Evolutionary conservation across 2,888 invertebrate species (phyloP), one percentile per base, ranked within the genome.

Genomic region (Drosophila basisetae): DNA sequence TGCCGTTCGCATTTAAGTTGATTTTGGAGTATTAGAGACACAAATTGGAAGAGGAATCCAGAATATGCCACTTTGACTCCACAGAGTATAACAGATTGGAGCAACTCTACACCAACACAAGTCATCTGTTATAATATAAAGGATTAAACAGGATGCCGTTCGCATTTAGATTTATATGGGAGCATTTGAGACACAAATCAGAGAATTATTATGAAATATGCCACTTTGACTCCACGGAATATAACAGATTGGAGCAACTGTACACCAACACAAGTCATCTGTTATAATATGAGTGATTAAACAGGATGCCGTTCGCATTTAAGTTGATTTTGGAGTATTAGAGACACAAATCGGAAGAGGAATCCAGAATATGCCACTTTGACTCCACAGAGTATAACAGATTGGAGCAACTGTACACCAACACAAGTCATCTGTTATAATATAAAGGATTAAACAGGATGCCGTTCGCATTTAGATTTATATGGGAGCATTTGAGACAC

Each of bases 381-480:
- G 61, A 67, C 87, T 84, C 85, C 83, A 55, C 9, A 9, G 35
- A 16, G 16, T 58, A 54, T 52, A 64, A 56, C 41, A 78, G 33
- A 41, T 22, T 9, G 0, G 7, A 3, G 0, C 0, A 1, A 18
- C 0, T 76, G 74, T 83, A 59, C 64, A 62, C 80, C 56, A 78
- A 80, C 76, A 73, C 55, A 77, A 81, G 78, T 84, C 81, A 67
- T 82, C 82, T 81, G 78, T 31, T 59, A 41, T 74, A 80, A 79
- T 79, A 84, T 82, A n/a, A 56, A 0, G 7, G 18, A 75, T 79
- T 80, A 83, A 61, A 73, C 80, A 84, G 77, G 78, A 80, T 86
- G 84, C 73, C 78, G 78, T 80, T 75, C 62, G 75, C 64, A 62
- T 59, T 43, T 47, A 10, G 11, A n/a, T 68, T 77, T 1, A 13